Evolutionary conservation across 2,797 vertebrate genomes (phyloP).

Genomic region (Gila robusta): DNA sequence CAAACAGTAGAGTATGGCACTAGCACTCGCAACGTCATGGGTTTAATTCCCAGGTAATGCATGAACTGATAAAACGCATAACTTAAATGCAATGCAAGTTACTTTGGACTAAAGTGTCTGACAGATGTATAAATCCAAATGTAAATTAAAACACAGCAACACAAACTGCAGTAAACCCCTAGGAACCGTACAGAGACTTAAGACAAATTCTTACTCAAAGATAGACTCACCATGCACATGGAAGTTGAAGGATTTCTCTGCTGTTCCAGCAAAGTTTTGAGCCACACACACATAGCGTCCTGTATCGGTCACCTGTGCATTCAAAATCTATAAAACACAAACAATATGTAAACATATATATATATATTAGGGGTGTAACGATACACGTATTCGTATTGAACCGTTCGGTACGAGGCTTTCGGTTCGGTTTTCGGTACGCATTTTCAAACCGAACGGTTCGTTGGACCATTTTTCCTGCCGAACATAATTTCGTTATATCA

Average conservation of each 20-base stretch:
- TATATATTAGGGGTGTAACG: too few relatives aligned
- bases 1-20: too few relatives aligned
- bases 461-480: too few relatives aligned
- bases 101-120: not conserved
- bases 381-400: too few relatives aligned
- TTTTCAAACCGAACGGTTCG: too few relatives aligned
- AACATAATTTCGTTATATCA: too few relatives aligned
- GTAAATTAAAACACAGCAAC: not conserved
- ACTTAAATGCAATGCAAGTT: not conserved
- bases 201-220: not conserved
- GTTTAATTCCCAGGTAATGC: not conserved
- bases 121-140: not conserved
- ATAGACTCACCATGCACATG: slow-evolving; percentile 88
- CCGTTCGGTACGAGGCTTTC: too few relatives aligned
- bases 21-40: not conserved
- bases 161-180: not conserved
- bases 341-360: not conserved
- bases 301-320: slow-evolving; percentile 87
- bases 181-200: not conserved
- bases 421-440: too few relatives aligned
- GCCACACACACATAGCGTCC: slow-evolving; percentile 90
- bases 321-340: slow-evolving; percentile 82
- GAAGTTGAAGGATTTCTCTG: slow-evolving; percentile 92
- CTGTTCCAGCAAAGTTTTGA: slow-evolving; percentile 89
- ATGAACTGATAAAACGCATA: not conserved